Percentiles rank a stretch among this genome's conserved stretches.
These are phyloP conservation scores for Lepidothrix coronata DNA, from an alignment of 2,113 vertebrate species.

Conservation along the genomic window DNA sequence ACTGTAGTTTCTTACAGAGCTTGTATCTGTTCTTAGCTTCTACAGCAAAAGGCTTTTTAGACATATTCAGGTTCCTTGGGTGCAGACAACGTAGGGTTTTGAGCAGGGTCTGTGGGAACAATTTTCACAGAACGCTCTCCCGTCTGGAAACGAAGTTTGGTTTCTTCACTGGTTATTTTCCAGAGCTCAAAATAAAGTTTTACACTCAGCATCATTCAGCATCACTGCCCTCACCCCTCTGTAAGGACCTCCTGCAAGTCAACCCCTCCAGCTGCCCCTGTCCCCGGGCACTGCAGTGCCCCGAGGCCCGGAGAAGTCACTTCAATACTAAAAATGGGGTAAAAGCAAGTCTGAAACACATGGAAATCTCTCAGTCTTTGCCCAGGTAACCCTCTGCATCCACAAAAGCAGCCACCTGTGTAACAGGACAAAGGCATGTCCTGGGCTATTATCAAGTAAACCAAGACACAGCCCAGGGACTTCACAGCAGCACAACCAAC, in stretches of 20 bases:
- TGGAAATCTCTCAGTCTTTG: not conserved
- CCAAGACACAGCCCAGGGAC: not conserved
- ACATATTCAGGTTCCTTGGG: not conserved
- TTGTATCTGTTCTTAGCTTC: not conserved
- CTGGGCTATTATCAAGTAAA: not conserved
- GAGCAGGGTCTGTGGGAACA: not conserved
- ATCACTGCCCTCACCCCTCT: not conserved
- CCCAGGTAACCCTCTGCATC: not conserved
- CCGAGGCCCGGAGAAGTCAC: not conserved
- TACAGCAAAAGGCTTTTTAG: not conserved
- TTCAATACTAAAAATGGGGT: not conserved
- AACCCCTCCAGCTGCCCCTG: not conserved
- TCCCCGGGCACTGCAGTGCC: not conserved
- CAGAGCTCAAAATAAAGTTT: not conserved
- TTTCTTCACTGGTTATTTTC: not conserved
- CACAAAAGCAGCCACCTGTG: not conserved
- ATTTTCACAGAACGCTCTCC: not conserved
- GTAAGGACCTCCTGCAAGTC: not conserved
- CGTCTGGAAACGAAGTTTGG: not conserved
- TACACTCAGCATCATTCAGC: not conserved
- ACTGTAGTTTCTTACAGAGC: not conserved
- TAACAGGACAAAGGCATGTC: not conserved
- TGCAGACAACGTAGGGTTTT: not conserved
- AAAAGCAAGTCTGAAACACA: not conserved
- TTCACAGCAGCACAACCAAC: not conserved